These are phyloP conservation scores for Alosa sapidissima DNA, from an alignment of 2,797 vertebrate species.

Conservation along the genomic window DNA sequence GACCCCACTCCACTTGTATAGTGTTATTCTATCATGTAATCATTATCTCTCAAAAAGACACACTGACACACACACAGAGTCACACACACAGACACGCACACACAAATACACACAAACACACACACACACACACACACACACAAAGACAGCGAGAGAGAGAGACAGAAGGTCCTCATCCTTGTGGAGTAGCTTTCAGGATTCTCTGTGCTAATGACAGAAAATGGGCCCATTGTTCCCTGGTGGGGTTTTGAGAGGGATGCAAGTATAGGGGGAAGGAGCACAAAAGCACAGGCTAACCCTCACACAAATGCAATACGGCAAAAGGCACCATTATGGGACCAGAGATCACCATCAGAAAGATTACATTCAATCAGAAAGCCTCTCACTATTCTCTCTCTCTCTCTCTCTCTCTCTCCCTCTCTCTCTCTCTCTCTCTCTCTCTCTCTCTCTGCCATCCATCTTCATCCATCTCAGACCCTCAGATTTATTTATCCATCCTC, in stretches of 20 bases:
- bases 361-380: slow-evolving; percentile 35
- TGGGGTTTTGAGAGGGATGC: background rate
- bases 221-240: background rate
- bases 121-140: background rate
- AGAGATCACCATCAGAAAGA: slow-evolving; percentile 39
- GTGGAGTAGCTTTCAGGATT: background rate
- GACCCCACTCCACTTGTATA: background rate
- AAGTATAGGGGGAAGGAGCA: slow-evolving; percentile 51
- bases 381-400: slow-evolving; percentile 6
- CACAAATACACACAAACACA: background rate
- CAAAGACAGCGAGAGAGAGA: background rate
- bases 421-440: slow-evolving; percentile 14
- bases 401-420: background rate
- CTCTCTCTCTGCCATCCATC: slow-evolving; percentile 10
- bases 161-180: background rate
- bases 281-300: slow-evolving; percentile 54
- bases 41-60: background rate
- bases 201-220: slow-evolving; percentile 27
- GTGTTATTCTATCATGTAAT: background rate
- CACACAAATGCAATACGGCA: slow-evolving; percentile 63
- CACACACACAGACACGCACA: background rate
- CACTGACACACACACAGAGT: background rate
- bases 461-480: background rate
- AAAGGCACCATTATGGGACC: slow-evolving; percentile 66
- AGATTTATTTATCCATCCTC: background rate